A percentile compares a stretch with the other conserved stretches of the same genome.
Conservation (phyloP, 2,113 vertebrate species). For the Pachyramphus minor region DNA sequence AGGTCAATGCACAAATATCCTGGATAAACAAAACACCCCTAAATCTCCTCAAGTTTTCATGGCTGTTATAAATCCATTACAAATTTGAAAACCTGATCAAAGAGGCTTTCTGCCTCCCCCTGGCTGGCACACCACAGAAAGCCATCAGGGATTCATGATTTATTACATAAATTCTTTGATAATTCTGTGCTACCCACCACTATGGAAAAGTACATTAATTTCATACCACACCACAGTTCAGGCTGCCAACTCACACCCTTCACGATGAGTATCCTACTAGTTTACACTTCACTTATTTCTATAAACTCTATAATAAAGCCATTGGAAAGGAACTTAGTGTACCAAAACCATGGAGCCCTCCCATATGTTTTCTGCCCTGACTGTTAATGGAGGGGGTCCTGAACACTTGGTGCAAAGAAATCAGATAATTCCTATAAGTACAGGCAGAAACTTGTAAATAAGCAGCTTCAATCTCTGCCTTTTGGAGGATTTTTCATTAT, state of each 20-base stretch:
- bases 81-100: not conserved
- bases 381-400: not conserved
- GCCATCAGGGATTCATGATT: not conserved
- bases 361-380: not conserved
- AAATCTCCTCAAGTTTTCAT: not conserved
- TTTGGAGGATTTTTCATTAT: not conserved
- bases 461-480: not conserved
- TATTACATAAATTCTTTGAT: not conserved
- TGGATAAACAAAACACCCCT: not conserved
- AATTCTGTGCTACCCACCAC: not conserved
- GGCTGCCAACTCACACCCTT: not conserved
- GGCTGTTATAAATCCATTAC: not conserved
- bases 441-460: not conserved
- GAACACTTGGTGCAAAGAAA: not conserved
- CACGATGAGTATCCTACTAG: not conserved
- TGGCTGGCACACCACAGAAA: not conserved
- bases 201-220: not conserved
- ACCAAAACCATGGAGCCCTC: not conserved
- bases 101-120: not conserved
- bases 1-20: not conserved
- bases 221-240: not conserved
- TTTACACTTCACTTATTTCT: not conserved
- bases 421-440: not conserved
- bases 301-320: not conserved
- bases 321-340: not conserved